A percentile compares a stretch with the other conserved stretches of the same genome.
These are phyloP conservation scores for Setipinna tenuifilis DNA, from an alignment of 2,797 vertebrate species.

Conservation along the genomic window DNA sequence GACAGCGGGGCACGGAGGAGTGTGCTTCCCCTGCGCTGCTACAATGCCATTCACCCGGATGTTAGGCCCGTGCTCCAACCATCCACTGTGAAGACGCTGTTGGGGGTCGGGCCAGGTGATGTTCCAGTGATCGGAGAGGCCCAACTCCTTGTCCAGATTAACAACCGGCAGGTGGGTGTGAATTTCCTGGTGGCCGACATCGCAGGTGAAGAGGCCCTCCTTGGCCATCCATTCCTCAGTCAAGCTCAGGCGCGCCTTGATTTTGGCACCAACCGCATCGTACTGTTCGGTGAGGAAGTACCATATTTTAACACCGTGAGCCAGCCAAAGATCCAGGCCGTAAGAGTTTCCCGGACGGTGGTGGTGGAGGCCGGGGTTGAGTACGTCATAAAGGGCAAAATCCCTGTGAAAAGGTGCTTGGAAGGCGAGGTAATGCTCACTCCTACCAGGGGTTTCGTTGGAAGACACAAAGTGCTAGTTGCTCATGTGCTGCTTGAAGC, in stretches of 20 bases:
- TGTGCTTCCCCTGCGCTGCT: slow-evolving; percentile 25
- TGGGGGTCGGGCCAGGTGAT: slow-evolving; percentile 26
- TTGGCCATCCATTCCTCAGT: too few relatives aligned
- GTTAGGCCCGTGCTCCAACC: slow-evolving; percentile 24
- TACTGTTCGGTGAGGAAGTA: slow-evolving; percentile 32
- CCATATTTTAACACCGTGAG: too few relatives aligned
- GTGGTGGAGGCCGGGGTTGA: too few relatives aligned
- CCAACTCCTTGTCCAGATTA: background rate
- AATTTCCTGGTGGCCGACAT: slow-evolving; percentile 43
- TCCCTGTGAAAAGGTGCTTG: too few relatives aligned
- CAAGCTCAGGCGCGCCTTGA: too few relatives aligned
- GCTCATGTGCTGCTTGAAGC: background rate
- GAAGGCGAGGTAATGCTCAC: slow-evolving; percentile 25
- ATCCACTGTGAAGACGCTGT: slow-evolving; percentile 23
- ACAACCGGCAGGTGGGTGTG: background rate
- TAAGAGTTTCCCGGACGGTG: too few relatives aligned
- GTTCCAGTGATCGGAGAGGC: slow-evolving; percentile 37
- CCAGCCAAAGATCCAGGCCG: too few relatives aligned
- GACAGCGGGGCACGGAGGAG: slow-evolving; percentile 38
- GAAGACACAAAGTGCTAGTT: slow-evolving; percentile 31
- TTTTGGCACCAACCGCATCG: slow-evolving; percentile 15
- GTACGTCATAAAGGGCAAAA: too few relatives aligned
- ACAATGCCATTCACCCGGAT: slow-evolving; percentile 33
- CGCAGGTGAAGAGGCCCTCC: slow-evolving; percentile 35
- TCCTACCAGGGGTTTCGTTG: slow-evolving; percentile 28